phyloP scores from a whole-genome alignment of 2,113 vertebrate genomes.

The Siphamia tubifer region DNA sequence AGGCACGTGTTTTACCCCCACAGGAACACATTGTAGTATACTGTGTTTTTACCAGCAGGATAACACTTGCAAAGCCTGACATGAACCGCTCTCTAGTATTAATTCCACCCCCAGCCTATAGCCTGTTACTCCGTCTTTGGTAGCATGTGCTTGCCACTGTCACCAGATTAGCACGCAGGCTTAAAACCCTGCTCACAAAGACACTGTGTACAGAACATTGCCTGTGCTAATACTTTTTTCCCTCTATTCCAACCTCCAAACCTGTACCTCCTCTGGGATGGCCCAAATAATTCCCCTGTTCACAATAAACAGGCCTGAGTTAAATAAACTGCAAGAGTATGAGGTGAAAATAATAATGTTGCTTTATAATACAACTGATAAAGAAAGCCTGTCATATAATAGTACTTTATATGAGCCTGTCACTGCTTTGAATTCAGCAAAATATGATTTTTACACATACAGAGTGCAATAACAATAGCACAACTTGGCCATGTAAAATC shows the following conservation, averaged over 20 bases:
- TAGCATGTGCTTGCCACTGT: conserved; percentile 64
- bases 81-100: conserved; percentile 47
- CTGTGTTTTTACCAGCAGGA: conserved; percentile 7
- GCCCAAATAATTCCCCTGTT: conserved; percentile 22
- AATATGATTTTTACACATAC: background rate
- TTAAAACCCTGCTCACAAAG: conserved; percentile 65
- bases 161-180: conserved; percentile 69
- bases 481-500: background rate
- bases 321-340: conserved; percentile 8
- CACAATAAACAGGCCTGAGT: conserved; percentile 5
- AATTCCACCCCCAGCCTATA: conserved; percentile 52
- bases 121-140: conserved; percentile 47
- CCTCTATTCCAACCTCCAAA: conserved; percentile 33
- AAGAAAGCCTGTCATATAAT: background rate
- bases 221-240: conserved; percentile 40
- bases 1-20: background rate
- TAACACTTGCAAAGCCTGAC: conserved; percentile 34
- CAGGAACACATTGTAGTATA: background rate
- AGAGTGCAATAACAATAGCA: background rate
- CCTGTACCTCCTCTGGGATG: conserved; percentile 5
- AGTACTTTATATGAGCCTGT: background rate
- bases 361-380: background rate
- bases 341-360: conserved; percentile 10
- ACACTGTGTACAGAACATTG: conserved; percentile 63
- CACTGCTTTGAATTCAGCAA: background rate